A percentile compares a stretch with the other conserved stretches of the same genome.
Evolutionary conservation across 1,140 invertebrate genomes (phyloP).

Genomic region (Calliopsis andreniformis): DNA sequence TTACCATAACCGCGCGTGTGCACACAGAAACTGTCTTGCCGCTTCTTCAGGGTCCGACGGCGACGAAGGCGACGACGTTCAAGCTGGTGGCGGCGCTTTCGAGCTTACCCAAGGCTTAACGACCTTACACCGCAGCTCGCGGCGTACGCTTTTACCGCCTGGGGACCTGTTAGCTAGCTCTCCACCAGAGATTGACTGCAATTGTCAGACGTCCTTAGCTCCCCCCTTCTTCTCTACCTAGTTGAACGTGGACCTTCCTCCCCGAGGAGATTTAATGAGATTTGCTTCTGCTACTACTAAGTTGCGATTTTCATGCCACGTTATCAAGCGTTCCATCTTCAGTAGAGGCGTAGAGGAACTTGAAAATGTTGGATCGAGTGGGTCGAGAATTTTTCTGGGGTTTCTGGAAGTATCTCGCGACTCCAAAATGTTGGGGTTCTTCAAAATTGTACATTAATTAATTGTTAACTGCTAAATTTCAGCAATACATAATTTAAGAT

Average conservation of each 20-base stretch:
- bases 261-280: conserved; percentile 14
- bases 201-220: conserved; percentile 32
- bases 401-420: too few species aligned
- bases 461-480: too few species aligned
- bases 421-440: too few species aligned
- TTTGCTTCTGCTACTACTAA: conserved; percentile 32
- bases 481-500: too few species aligned
- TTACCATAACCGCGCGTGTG: conserved; percentile 66
- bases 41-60: conserved; percentile 35
- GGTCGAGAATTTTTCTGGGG: too few species aligned
- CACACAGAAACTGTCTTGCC: conserved; percentile 38
- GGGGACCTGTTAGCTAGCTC: conserved; percentile 34
- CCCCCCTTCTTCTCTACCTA: background rate
- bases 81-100: conserved; percentile 23
- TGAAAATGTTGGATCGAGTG: too few species aligned
- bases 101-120: conserved; percentile 39
- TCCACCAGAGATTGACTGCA: conserved; percentile 27
- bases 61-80: conserved; percentile 12
- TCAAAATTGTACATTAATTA: too few species aligned
- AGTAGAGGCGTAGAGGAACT: too few species aligned
- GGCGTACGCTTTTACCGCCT: conserved; percentile 30
- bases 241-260: background rate
- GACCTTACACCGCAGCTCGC: conserved; percentile 29
- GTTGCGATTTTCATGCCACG: conserved; percentile 10
- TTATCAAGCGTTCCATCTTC: too few species aligned